phyloP scores from a whole-genome alignment of 92 coral and sea anemone genomes.

The Umimayanthus chanpuru region DNA sequence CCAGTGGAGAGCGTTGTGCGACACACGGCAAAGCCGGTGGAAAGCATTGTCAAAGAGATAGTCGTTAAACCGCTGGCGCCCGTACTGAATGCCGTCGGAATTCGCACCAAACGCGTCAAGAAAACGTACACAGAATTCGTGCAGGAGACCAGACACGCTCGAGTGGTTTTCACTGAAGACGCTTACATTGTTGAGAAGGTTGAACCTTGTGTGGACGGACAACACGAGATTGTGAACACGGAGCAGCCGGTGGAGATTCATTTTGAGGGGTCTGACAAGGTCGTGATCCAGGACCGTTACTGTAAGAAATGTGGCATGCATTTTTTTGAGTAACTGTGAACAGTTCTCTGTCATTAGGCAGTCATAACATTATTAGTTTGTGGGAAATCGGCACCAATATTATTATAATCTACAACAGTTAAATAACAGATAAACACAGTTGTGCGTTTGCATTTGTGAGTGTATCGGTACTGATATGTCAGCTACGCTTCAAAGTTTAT shows the following conservation, averaged over 20 bases:
- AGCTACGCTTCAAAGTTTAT: too few species aligned
- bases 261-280: slow-evolving; percentile 57
- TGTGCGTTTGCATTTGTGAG: too few species aligned
- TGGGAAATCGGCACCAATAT: too few species aligned
- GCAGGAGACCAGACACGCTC: slow-evolving; percentile 59
- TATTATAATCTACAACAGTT: too few species aligned
- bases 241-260: slow-evolving; percentile 65
- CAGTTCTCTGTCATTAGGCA: too few species aligned
- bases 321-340: slow-evolving; percentile 28
- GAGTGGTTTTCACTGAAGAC: slow-evolving; percentile 67
- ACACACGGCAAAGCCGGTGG: slow-evolving; percentile 52
- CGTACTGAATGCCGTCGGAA: slow-evolving; percentile 41
- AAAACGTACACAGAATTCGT: slow-evolving; percentile 62
- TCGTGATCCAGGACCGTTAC: slow-evolving; percentile 61
- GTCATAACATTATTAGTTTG: too few species aligned
- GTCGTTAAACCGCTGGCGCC: slow-evolving; percentile 62
- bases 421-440: too few species aligned
- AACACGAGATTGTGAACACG: slow-evolving; percentile 69
- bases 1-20: not conserved
- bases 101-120: slow-evolving; percentile 58
- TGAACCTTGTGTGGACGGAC: slow-evolving; percentile 64
- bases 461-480: too few species aligned
- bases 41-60: slow-evolving; percentile 52
- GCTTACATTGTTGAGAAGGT: slow-evolving; percentile 67
- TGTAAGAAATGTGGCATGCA: slow-evolving; percentile 80